Conservation (phyloP, 2,797 vertebrate species). For the Pterois miles region DNA sequence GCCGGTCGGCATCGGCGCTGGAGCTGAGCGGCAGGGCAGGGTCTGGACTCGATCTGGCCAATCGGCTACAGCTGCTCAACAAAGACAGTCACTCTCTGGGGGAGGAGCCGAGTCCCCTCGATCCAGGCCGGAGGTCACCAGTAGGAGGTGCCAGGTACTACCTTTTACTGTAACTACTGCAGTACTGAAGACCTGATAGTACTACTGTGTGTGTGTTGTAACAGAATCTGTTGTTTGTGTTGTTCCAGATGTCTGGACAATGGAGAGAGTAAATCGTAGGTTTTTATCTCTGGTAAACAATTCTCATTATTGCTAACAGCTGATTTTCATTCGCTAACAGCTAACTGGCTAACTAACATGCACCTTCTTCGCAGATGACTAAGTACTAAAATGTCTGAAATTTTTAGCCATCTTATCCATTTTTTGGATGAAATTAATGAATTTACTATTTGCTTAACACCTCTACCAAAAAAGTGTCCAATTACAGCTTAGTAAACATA, state of each 20-base stretch:
- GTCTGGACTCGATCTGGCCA: conserved; percentile 86
- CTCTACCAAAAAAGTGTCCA: not conserved
- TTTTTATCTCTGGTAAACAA: conserved; percentile 88
- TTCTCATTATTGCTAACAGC: conserved; percentile 70
- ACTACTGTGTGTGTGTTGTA: conserved; percentile 16
- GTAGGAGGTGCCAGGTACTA: conserved; percentile 95
- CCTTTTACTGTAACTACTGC: not conserved
- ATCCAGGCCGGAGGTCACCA: conserved; percentile 94
- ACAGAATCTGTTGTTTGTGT: conserved; percentile 81
- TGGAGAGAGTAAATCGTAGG: conserved; percentile 87
- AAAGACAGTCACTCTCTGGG: conserved; percentile 97
- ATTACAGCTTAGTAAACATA: not conserved
- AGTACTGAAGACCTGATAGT: not conserved
- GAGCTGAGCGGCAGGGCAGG: conserved; percentile 83
- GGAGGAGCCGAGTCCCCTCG: conserved; percentile 93
- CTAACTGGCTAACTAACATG: conserved; percentile 48
- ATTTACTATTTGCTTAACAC: not conserved
- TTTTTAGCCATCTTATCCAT: not conserved
- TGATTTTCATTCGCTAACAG: conserved; percentile 45
- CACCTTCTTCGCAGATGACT: conserved; percentile 34
- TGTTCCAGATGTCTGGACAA: conserved; percentile 87
- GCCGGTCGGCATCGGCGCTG: conserved; percentile 63
- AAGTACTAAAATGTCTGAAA: conserved; percentile 50
- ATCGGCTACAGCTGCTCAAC: conserved; percentile 94
- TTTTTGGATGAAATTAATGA: not conserved